Evolutionary conservation across 1,140 invertebrate genomes (phyloP).

Genomic region (Argopecten irradians): DNA sequence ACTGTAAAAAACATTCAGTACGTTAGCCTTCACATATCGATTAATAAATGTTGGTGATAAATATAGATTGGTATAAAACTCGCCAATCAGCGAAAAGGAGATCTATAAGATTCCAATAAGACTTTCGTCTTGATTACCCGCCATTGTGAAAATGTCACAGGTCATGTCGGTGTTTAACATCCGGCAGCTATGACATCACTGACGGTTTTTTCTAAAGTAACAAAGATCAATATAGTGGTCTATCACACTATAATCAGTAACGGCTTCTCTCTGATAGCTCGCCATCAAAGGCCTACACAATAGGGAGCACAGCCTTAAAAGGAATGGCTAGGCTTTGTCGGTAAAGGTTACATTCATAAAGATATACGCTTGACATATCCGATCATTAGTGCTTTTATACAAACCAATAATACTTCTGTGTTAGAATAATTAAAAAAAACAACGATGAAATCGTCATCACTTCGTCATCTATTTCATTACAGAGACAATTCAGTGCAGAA

Average conservation of each 20-base stretch:
- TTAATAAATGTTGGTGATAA: not conserved
- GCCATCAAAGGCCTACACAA: not conserved
- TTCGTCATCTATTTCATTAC: too few species aligned
- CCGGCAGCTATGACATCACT: not conserved
- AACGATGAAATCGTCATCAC: too few species aligned
- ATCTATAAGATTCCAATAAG: not conserved
- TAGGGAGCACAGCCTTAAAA: not conserved
- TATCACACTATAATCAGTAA: conserved; percentile 1
- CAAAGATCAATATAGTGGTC: not conserved
- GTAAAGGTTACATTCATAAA: not conserved
- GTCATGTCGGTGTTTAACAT: not conserved
- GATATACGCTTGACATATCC: not conserved
- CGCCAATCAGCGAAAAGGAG: not conserved
- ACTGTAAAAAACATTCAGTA: too few species aligned
- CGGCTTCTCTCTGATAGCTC: not conserved
- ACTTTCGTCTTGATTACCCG: not conserved
- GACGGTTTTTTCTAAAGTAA: not conserved
- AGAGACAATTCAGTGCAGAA: too few species aligned
- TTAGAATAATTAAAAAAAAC: too few species aligned
- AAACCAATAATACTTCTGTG: too few species aligned
- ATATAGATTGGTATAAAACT: not conserved
- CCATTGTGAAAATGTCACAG: not conserved
- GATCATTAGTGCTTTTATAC: too few species aligned
- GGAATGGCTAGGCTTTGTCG: not conserved
- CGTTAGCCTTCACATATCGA: not conserved